Conservation (phyloP, 2,888 invertebrate species). For the Stenodera caucasica region DNA sequence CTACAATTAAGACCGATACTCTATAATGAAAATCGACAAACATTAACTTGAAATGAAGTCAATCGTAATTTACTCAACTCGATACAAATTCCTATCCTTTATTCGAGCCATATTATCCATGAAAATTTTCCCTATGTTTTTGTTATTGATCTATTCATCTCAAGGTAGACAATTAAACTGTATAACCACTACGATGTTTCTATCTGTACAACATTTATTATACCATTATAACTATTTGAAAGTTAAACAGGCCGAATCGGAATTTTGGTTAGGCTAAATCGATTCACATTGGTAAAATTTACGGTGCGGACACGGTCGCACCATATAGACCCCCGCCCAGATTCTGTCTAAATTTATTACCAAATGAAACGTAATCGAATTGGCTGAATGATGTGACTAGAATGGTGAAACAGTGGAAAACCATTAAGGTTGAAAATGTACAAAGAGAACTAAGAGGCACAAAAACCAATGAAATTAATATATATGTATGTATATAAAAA, state of each 20-base stretch:
- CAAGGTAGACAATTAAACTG: conserved; percentile 24
- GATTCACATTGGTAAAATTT: conserved; percentile 29
- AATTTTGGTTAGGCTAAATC: conserved; percentile 26
- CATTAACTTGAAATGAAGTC: neutral
- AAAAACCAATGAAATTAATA: neutral
- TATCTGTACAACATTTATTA: neutral
- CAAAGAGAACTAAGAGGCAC: neutral
- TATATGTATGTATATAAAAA: no score
- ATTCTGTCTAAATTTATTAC: conserved; percentile 32
- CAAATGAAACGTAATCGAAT: conserved; percentile 40
- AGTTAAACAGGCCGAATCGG: conserved; percentile 10
- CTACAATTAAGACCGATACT: no score
- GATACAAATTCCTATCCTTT: neutral
- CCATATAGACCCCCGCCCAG: conserved; percentile 13
- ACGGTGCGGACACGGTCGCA: conserved; percentile 31
- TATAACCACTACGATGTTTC: conserved; percentile 16
- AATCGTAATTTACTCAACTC: neutral
- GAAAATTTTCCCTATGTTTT: neutral
- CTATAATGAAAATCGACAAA: no score
- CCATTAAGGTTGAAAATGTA: conserved; percentile 3
- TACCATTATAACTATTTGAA: neutral
- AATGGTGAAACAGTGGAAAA: conserved; percentile 11
- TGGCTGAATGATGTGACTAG: conserved; percentile 30
- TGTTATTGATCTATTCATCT: conserved; percentile 21
- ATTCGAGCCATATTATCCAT: no score